phyloP scores from a whole-genome alignment of 2,797 vertebrate species.

The Lepidocolaptes lacrymiger region DNA sequence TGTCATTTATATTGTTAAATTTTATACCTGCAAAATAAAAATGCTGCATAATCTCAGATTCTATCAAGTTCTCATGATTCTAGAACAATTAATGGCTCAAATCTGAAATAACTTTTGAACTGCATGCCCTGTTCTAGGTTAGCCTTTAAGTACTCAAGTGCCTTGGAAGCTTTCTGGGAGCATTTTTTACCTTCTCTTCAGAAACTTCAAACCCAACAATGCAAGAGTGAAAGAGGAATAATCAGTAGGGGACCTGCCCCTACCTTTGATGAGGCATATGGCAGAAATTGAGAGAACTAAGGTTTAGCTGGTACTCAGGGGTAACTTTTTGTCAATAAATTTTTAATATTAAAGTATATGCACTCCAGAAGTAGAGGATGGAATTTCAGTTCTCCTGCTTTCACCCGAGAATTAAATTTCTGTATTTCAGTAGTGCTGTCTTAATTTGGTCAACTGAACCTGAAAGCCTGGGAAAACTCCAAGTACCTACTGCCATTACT shows the following conservation, averaged over 20 bases:
- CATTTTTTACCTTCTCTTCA: background rate
- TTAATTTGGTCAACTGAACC: background rate
- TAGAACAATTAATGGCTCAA: background rate
- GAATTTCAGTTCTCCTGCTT: background rate
- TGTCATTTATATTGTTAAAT: background rate
- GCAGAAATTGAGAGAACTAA: background rate
- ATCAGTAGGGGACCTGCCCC: background rate
- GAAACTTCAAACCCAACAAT: background rate
- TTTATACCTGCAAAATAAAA: background rate
- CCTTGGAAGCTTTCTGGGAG: background rate
- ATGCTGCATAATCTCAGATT: background rate
- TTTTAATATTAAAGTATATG: background rate
- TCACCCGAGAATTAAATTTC: background rate
- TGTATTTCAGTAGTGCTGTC: background rate
- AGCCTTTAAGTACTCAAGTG: background rate
- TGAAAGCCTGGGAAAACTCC: background rate
- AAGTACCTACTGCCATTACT: background rate
- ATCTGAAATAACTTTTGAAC: background rate
- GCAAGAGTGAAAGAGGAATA: background rate
- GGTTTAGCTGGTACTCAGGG: rapidly evolving
- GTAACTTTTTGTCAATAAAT: background rate
- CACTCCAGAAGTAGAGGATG: background rate
- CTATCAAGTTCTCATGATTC: background rate
- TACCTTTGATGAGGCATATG: background rate
- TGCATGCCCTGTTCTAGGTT: background rate